Evolutionary conservation across 2,797 vertebrate species (phyloP), one percentile per base, ranked within the genome.

Genomic region (Pelobates cultripes): DNA sequence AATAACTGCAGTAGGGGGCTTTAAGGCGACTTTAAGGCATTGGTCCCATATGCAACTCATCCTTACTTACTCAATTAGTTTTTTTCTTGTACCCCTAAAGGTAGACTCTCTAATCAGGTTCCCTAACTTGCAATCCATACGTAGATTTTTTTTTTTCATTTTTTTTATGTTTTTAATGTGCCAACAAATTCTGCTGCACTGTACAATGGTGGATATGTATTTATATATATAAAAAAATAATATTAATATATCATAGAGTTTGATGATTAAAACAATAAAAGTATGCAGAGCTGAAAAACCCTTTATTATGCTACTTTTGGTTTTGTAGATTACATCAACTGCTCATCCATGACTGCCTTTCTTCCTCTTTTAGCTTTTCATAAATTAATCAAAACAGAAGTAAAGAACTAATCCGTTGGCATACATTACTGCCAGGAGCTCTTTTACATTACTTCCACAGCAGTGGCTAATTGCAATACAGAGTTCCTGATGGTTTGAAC

Each of bases 351-450:
- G 85, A 66, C 73, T 72, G 70, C 73, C 77, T 69, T 69, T 73
- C 73, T 70, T 85, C 69, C 75, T 81, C 17, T 43, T 53, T 75
- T 70, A 77, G 76, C 72, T 83, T 86, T 79, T 61, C 44, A 82
- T 81, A 72, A 81, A 84, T 76, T 87, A 84, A 82, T 84, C 84
- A 80, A 77, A 80, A 80, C 70, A 71, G 79, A 84, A 87, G 0
- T 55, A 77, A 75, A 40, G 72, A 83, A 72, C 61, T 86, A 85
- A 85, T 77, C 55, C 74, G 66, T 80, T 86, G 82, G 77, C 40
- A 83, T 85, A 61, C 45, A 73, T n/a, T 85, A 43, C 70, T 86
- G 70, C 70, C 78, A 73, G 77, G 68, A 75, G 78, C 72, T 78
- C 64, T 71, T n/a, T 79, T 80, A 80, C 47, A 73, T 86, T 85